Evolutionary conservation across 37 sponge, comb jelly and placozoan species (phyloP).

Genomic region (Ianthella basta): DNA sequence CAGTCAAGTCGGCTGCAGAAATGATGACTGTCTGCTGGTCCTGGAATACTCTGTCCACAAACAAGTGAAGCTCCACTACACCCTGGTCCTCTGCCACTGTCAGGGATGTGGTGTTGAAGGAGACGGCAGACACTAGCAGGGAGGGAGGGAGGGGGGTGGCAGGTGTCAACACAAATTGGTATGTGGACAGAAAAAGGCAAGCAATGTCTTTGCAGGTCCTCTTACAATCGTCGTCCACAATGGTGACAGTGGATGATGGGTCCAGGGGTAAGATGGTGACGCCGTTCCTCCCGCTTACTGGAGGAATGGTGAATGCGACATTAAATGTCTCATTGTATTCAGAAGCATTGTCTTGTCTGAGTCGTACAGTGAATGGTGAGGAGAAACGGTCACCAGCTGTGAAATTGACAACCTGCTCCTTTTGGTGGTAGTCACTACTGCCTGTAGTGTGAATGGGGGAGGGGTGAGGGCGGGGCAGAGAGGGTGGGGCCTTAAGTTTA

Average conservation of each 20-base stretch:
- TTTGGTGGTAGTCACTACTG: background rate
- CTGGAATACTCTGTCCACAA: slow-evolving; percentile 3
- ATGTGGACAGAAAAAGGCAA: too few species aligned
- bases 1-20: background rate
- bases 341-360: background rate
- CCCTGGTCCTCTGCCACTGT: background rate
- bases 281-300: background rate
- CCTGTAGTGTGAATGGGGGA: background rate
- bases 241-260: background rate
- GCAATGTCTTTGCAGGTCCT: too few species aligned
- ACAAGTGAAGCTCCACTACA: background rate
- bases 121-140: background rate
- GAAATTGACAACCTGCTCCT: background rate
- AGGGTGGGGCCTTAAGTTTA: too few species aligned
- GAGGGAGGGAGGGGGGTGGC: too few species aligned
- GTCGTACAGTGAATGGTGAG: background rate
- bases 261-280: background rate
- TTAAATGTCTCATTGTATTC: background rate
- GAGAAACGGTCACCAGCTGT: background rate
- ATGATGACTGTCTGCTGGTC: background rate
- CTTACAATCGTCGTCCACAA: background rate
- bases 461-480: too few species aligned
- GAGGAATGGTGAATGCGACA: background rate
- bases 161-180: too few species aligned
- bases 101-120: background rate